Evolutionary conservation across 1,140 invertebrate species (phyloP), one percentile per base, ranked within the genome.

Genomic region (Hylaeus anthracinus): DNA sequence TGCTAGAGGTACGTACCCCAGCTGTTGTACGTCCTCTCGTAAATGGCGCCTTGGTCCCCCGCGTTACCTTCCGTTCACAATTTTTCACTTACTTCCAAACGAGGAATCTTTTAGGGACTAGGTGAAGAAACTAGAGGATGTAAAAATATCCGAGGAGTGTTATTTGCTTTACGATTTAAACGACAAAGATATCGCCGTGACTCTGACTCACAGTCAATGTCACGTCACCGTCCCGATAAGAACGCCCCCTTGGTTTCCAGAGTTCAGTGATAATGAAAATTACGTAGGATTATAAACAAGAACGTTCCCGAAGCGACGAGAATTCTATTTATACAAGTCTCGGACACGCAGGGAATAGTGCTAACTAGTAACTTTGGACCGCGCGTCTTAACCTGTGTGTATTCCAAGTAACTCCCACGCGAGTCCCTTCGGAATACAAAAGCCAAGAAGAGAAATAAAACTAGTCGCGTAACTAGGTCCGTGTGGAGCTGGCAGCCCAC

Each of bases 1-100:
- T 99, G 98, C 95, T 99, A 92, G 99, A 99, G 97, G 99, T 99
- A 95, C 92, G 95, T 93, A 75, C 53, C 66, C 43, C 64, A 41
- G 61, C 26, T 26, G 26, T 43, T 15, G 14, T 15, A 63, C 45
- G 15, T 10, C 43, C 9, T 72, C 41, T 72, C 6, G 5, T n/a
- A 5, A 1, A 39, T 14, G 66, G 60, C 56, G 14, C 41, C n/a
- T n/a, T 60, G 56, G 14, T 58, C 55, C 8, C 15, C 3, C 51
- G 6, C 43, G 43, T 45, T 45, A 51, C 6, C 8, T 51, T 10
- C 10, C 51, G 51, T 58, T 2, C 55, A 60, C 3, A 37, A 55
- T 55, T 55, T 48, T 48, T 48, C 0, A 48, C 45, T 51, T 51
- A 51, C 2, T 51, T 51, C 10, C 51, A 51, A 51, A 8, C 51